phyloP scores from a whole-genome alignment of 2,113 vertebrate genomes.

The Eretmochelys imbricata region DNA sequence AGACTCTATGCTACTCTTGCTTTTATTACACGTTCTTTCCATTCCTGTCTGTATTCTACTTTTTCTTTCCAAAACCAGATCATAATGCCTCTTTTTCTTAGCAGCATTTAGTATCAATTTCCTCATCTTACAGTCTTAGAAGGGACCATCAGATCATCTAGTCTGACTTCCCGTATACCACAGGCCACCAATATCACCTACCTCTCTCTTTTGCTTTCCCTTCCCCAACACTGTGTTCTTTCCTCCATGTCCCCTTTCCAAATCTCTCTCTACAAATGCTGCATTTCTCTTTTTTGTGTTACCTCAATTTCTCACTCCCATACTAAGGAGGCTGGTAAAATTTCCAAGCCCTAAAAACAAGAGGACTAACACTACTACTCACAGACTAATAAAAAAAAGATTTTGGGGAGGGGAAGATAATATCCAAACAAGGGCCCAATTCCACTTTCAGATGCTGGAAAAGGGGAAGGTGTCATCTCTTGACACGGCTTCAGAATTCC shows the following conservation, averaged over 20 bases:
- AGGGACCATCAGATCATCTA: background rate
- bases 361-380: background rate
- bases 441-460: background rate
- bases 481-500: rapidly evolving
- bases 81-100: background rate
- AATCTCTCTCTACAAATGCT: background rate
- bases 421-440: background rate
- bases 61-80: background rate
- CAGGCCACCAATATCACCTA: background rate
- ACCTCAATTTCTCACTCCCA: background rate
- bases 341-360: background rate
- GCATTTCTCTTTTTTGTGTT: background rate
- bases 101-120: background rate
- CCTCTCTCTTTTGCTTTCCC: background rate
- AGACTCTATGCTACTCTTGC: background rate
- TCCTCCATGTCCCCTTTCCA: background rate
- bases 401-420: background rate
- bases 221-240: background rate
- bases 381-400: background rate
- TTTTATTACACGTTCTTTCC: background rate
- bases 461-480: background rate
- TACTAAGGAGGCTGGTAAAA: background rate
- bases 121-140: background rate
- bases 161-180: background rate
- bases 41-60: background rate